These are phyloP conservation scores for Sinocyclocheilus grahami DNA, from an alignment of 2,113 vertebrate genomes.

Conservation along the genomic window DNA sequence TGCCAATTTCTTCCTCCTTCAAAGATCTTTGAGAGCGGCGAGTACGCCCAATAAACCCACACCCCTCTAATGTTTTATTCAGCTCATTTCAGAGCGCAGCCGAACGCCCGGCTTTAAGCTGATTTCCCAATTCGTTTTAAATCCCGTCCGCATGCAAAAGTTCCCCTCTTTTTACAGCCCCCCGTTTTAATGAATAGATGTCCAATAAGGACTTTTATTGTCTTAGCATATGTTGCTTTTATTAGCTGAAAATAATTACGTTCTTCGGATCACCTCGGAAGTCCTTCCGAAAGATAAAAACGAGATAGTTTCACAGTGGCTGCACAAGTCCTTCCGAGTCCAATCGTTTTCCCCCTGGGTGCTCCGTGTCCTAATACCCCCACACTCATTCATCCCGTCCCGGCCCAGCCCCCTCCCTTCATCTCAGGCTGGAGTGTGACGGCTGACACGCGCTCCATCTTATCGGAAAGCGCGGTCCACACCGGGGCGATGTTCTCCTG, in stretches of 20 bases:
- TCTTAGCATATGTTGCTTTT: constrained; percentile 99
- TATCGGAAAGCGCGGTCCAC: constrained; percentile 75
- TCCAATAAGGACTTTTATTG: constrained; percentile 99
- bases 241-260: constrained; percentile 99
- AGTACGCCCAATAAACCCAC: constrained; percentile 78
- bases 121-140: constrained; percentile 77
- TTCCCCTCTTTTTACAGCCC: constrained; percentile 79
- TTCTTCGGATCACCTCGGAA: constrained; percentile 97
- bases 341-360: constrained; percentile 93
- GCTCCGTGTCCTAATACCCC: constrained; percentile 83
- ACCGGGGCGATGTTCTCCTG: constrained; percentile 63
- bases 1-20: constrained; percentile 61
- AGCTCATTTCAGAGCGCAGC: constrained; percentile 75
- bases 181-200: constrained; percentile 88
- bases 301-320: constrained; percentile 98
- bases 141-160: constrained; percentile 76
- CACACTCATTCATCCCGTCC: constrained; percentile 46
- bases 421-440: constrained; percentile 81
- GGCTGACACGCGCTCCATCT: constrained; percentile 89
- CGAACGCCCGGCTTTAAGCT: constrained; percentile 72
- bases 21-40: constrained; percentile 70
- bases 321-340: constrained; percentile 98
- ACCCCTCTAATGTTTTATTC: constrained; percentile 80
- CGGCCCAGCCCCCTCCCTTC: constrained; percentile 58
- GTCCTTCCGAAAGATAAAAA: constrained; percentile 96